Evolutionary conservation across 2,888 invertebrate genomes (phyloP).

Genomic region (Sphinx pinastri): DNA sequence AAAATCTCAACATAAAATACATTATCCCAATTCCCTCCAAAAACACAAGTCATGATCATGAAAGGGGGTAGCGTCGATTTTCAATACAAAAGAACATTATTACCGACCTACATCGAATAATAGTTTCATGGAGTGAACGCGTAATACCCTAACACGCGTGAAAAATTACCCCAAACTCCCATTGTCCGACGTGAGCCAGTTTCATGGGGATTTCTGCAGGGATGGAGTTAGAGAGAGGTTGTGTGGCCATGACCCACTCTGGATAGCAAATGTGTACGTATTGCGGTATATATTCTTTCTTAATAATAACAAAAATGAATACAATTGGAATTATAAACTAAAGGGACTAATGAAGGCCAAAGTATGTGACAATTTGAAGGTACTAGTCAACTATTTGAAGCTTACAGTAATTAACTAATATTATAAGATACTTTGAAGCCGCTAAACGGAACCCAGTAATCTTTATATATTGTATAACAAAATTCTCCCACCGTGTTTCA

Average conservation of each 20-base stretch:
- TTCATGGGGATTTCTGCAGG: conserved; percentile 20
- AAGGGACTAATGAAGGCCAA: no score
- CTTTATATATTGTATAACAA: no score
- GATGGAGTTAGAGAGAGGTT: not conserved
- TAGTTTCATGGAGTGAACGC: conserved; percentile 41
- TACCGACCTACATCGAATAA: conserved; percentile 47
- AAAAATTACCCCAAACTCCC: conserved; percentile 38
- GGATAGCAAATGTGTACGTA: no score
- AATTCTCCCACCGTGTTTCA: no score
- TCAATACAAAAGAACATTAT: conserved; percentile 53
- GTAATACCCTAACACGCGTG: conserved; percentile 38
- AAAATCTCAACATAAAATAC: not conserved
- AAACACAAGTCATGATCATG: conserved; percentile 27
- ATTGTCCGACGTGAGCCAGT: conserved; percentile 26
- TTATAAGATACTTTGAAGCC: no score
- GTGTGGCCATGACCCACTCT: not conserved
- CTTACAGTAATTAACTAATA: no score
- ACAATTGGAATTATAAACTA: no score
- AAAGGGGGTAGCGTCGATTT: conserved; percentile 25
- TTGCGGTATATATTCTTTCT: no score
- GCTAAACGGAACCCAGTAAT: no score
- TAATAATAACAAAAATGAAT: no score
- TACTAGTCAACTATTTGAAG: no score
- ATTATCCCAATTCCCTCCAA: conserved; percentile 22
- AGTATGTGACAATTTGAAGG: no score